phyloP scores from a whole-genome alignment of 2,797 vertebrate species.

The Loris lydekkerianus region DNA sequence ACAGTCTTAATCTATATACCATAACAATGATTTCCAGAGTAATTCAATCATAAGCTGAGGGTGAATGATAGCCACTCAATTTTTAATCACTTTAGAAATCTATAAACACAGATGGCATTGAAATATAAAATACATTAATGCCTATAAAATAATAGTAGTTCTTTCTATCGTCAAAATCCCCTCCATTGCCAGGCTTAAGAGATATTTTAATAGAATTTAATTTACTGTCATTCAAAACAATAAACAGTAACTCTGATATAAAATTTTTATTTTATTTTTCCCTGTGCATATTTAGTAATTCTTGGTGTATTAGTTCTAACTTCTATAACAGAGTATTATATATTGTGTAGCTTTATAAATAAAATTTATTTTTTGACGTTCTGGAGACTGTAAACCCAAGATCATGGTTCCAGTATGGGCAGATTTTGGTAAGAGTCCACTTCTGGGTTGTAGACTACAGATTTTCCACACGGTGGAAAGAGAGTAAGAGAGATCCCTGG shows the following conservation, averaged over 20 bases:
- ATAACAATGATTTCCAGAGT: conserved; percentile 6
- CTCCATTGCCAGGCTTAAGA: neutral
- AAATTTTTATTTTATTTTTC: conserved; percentile 3
- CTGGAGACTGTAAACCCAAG: neutral
- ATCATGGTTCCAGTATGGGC: neutral
- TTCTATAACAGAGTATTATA: neutral
- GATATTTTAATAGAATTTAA: conserved; percentile 44
- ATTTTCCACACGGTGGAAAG: neutral
- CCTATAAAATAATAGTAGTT: neutral
- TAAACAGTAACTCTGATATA: neutral
- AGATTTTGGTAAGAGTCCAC: neutral
- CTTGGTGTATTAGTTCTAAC: neutral
- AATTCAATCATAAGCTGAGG: conserved; percentile 31
- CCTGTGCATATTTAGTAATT: neutral
- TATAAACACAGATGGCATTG: neutral
- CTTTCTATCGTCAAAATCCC: neutral
- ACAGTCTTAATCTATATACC: neutral
- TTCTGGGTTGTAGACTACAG: neutral
- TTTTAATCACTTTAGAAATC: conserved; percentile 46
- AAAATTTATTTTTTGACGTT: neutral
- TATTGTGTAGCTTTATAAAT: neutral
- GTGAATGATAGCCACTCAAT: neutral
- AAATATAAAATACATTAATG: conserved; percentile 20
- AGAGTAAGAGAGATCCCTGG: neutral
- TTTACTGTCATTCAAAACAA: neutral